phyloP scores from a whole-genome alignment of 2,888 invertebrate genomes.

The Orgyia antiqua region DNA sequence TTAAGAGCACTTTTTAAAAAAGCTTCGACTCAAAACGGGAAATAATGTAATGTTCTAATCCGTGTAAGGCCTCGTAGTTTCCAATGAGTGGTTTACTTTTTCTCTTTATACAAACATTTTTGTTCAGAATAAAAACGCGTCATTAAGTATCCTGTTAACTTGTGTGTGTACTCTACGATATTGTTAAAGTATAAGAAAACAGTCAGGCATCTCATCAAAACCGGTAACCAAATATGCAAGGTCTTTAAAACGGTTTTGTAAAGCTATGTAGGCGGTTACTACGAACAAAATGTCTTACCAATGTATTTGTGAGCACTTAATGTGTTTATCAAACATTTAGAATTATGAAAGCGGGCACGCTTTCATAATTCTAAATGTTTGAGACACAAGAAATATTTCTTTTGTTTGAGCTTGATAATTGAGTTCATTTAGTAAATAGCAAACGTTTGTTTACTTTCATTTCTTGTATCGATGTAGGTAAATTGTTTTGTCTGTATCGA shows the following conservation, averaged over 20 bases:
- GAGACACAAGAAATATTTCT: slow-evolving; percentile 7
- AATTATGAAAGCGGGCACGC: slow-evolving; percentile 22
- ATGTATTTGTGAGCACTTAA: slow-evolving; percentile 15
- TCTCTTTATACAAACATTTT: too few species aligned
- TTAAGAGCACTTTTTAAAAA: too few species aligned
- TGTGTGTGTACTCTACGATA: too few species aligned
- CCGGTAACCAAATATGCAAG: background rate
- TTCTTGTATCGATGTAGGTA: background rate
- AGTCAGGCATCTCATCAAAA: too few species aligned
- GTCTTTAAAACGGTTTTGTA: slow-evolving; percentile 10
- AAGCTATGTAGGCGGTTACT: slow-evolving; percentile 9
- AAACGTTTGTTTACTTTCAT: slow-evolving; percentile 2
- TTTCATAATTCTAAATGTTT: too few species aligned
- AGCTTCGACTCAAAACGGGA: too few species aligned
- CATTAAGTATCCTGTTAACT: too few species aligned
- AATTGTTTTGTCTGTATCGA: background rate
- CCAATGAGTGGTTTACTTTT: too few species aligned
- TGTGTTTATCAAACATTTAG: slow-evolving; percentile 22
- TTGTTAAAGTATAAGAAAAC: too few species aligned
- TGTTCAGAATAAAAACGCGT: too few species aligned
- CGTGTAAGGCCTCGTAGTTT: too few species aligned
- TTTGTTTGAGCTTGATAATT: slow-evolving; percentile 6
- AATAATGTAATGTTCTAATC: too few species aligned
- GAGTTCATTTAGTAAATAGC: slow-evolving; percentile 4
- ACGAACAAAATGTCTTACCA: slow-evolving; percentile 22